Evolutionary conservation across 2,888 invertebrate species (phyloP), one percentile per base, ranked within the genome.

Genomic region (Drosophila picticornis): DNA sequence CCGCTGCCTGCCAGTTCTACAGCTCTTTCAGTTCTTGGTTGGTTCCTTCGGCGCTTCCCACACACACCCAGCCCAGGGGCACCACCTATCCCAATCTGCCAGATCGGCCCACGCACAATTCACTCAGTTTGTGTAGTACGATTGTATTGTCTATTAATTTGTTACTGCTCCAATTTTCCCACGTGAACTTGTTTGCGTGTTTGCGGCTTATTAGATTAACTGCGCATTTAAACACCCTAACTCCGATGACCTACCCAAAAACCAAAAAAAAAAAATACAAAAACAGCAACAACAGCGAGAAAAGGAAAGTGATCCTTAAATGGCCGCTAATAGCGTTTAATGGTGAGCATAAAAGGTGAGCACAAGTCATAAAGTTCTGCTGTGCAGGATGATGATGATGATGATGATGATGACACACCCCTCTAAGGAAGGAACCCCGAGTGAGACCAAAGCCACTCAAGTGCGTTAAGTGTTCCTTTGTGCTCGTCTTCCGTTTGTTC

Each of bases 151-250:
- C 63, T 75, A 70, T 80, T 56, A 64, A 72, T 75, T 72, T 72
- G 48, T 50, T 73, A 75, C 55, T 85, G 90, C 78, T 87, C 91
- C 83, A 88, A 73, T 90, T 92, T 92, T 92, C 93, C 91, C 92
- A 92, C 89, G 92, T 90, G 85, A 91, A 86, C 85, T 89, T 88
- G 83, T 86, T 91, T 80, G 92, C 91, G 92, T 91, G 91, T 81
- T 87, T 63, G 84, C 80, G 80, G 76, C 84, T 90, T 90, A 92
- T 91, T 91, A 92, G 88, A 84, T 90, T 83, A 90, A 80, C 79
- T 72, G 74, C 66, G 75, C 79, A 73, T 64, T 83, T 80, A 83
- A 78, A 81, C 76, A 80, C 86, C 81, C 84, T 66, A 74, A 75
- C 68, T 70, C 61, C 64, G 59, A 16, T 63, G 75, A 83, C 84